Percentiles rank a stretch among this genome's conserved stretches.
Evolutionary conservation across 2,113 vertebrate genomes (phyloP).

Genomic region (Sarotherodon lohbergeri): DNA sequence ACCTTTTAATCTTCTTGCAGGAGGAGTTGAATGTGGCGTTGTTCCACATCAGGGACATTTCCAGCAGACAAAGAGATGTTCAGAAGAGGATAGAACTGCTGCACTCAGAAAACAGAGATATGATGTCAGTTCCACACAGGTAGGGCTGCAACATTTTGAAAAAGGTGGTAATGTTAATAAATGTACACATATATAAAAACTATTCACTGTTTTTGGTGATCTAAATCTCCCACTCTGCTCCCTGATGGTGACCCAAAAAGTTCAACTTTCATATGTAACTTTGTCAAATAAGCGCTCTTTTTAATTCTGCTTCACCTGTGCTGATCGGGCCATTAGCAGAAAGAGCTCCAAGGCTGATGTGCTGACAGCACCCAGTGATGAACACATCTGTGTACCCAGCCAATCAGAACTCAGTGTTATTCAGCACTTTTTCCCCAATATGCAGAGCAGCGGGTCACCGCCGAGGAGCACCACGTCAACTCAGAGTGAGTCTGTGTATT

Average conservation of each 20-base stretch:
- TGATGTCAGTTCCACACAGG: slow-evolving; percentile 52
- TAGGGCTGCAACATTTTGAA: neutral
- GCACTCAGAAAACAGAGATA: slow-evolving; percentile 76
- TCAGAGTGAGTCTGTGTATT: slow-evolving; percentile 53
- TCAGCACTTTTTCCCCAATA: slow-evolving; percentile 65
- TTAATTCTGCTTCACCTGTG: neutral
- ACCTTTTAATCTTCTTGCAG: slow-evolving; percentile 55
- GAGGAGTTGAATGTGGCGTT: slow-evolving; percentile 86
- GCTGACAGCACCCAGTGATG: slow-evolving; percentile 20
- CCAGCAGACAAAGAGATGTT: slow-evolving; percentile 84
- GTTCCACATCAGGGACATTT: slow-evolving; percentile 87
- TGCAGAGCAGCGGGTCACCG: slow-evolving; percentile 30
- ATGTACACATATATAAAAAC: neutral
- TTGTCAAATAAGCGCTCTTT: neutral
- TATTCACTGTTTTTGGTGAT: neutral
- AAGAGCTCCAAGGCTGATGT: slow-evolving; percentile 62
- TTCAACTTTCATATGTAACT: neutral
- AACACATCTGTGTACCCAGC: slow-evolving; percentile 40
- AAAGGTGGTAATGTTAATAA: neutral
- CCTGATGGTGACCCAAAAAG: neutral
- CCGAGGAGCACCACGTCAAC: slow-evolving; percentile 50
- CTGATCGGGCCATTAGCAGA: slow-evolving; percentile 15
- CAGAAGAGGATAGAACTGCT: slow-evolving; percentile 84
- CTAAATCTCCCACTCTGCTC: neutral
- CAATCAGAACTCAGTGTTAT: slow-evolving; percentile 63